Percentiles rank a stretch among this genome's conserved stretches.
Conservation (phyloP, 1,140 invertebrate species). For the Pseudoatta argentina region DNA sequence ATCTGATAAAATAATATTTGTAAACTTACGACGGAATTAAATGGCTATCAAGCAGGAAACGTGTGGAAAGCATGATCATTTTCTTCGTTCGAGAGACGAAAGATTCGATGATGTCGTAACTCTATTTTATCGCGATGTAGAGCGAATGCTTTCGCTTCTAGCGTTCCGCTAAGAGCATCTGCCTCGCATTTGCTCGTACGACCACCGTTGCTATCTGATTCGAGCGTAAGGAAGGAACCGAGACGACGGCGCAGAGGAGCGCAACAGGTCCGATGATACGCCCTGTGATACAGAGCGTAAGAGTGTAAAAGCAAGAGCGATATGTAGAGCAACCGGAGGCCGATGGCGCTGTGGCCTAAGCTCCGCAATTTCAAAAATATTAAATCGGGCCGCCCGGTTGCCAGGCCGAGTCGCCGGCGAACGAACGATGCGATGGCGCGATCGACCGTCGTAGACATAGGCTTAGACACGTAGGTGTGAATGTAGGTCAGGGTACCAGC, state of each 20-base stretch:
- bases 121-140: not conserved
- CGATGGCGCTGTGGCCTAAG: not conserved
- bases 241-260: constrained; percentile 38
- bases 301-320: constrained; percentile 8
- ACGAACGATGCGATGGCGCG: constrained; percentile 62
- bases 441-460: constrained; percentile 67
- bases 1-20: not conserved
- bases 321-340: constrained; percentile 63
- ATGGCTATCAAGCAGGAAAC: not conserved
- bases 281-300: constrained; percentile 36
- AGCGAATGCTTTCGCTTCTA: constrained; percentile 23
- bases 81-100: not conserved
- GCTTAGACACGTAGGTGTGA: constrained; percentile 71
- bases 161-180: constrained; percentile 35
- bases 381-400: constrained; percentile 71
- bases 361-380: constrained; percentile 73
- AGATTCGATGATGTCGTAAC: constrained; percentile 17
- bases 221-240: constrained; percentile 20
- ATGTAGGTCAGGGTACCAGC: constrained; percentile 82
- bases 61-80: not conserved
- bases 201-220: constrained; percentile 8
- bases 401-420: constrained; percentile 68
- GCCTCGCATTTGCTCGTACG: constrained; percentile 19
- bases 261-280: constrained; percentile 69
- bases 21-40: not conserved